Evolutionary conservation across 2,113 vertebrate species (phyloP), one percentile per base, ranked within the genome.

Genomic region (Pterophyllum scalare): DNA sequence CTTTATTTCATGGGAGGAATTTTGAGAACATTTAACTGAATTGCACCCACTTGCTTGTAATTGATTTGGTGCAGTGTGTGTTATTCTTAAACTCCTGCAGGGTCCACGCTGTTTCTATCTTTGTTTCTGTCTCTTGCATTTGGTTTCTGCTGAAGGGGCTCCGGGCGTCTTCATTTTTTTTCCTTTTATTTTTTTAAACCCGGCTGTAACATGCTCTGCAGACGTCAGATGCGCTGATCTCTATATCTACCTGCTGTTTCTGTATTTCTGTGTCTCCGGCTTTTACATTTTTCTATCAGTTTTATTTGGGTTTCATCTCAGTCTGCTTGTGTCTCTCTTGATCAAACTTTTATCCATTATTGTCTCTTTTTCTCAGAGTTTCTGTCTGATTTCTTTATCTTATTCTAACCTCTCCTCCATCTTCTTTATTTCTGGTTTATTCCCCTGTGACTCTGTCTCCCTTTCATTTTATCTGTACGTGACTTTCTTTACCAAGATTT

Each of bases 231-330:
- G 35, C 0, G 35, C 35, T 40, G 67, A 72, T 72, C 26, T 72
- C 46, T 72, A 20, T 14, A 14, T 54, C 67, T 72, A 72, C 67
- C 46, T 72, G 19, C 67, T 54, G 67, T 72, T 72, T 54, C 11
- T 31, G 15, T 20, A 9, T 72, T 26, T 70, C 52, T 22, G 65
- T 75, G 65, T 75, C 75, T 86, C 76, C 59, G 62, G 17, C 33
- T 52, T 22, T 72, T 15, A n/a, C 46, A 31, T 43, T 72, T 54
- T 72, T 31, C 17, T 31, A 31, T n/a, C 46, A 31, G 26, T 31
- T 64, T 64, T 84, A 46, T 56, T 75, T 60, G 24, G 35, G 9
- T 31, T 78, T 46, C 22, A 54, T 49, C 49, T 64, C 58, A 15
- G 31, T 65, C 13, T 26, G 22, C 11, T 28, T 22, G 17, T 67